A percentile compares a stretch with the other conserved stretches of the same genome.
phyloP scores from a whole-genome alignment of 2,797 vertebrate species.

The Argya squamiceps region DNA sequence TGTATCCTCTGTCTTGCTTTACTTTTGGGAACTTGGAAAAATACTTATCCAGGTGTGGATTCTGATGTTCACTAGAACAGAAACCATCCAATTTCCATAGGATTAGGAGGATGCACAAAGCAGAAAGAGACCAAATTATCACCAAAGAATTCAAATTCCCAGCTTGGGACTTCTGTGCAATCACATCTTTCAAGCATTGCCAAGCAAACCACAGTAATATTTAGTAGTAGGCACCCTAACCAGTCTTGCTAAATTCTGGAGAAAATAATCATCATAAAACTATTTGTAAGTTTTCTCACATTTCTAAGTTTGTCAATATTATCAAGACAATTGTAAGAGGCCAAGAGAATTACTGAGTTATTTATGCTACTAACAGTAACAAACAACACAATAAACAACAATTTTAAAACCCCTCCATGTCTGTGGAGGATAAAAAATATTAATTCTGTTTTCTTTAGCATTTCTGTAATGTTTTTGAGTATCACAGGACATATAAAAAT shows the following conservation, averaged over 20 bases:
- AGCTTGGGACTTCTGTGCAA: not conserved
- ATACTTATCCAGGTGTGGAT: not conserved
- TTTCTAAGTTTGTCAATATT: not conserved
- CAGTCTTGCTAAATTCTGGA: not conserved
- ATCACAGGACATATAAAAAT: not conserved
- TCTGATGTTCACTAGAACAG: not conserved
- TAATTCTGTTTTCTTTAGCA: not conserved
- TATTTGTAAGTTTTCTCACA: not conserved
- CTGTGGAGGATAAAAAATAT: not conserved
- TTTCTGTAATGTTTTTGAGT: not conserved
- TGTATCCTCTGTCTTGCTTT: not conserved
- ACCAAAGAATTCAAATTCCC: not conserved
- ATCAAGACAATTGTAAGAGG: not conserved
- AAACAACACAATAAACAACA: not conserved
- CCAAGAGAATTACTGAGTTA: not conserved
- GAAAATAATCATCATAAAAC: not conserved
- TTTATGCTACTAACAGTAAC: not conserved
- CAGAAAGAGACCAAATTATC: not conserved
- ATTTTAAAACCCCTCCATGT: fast-evolving
- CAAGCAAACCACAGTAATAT: not conserved
- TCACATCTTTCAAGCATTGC: not conserved
- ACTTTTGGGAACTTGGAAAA: not conserved
- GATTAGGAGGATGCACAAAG: not conserved
- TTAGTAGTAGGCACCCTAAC: not conserved
- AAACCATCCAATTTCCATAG: not conserved